A percentile compares a stretch with the other conserved stretches of the same genome.
These are phyloP conservation scores for Drosophila sp. DNA, from an alignment of 1,140 invertebrate species.

Conservation along the genomic window DNA sequence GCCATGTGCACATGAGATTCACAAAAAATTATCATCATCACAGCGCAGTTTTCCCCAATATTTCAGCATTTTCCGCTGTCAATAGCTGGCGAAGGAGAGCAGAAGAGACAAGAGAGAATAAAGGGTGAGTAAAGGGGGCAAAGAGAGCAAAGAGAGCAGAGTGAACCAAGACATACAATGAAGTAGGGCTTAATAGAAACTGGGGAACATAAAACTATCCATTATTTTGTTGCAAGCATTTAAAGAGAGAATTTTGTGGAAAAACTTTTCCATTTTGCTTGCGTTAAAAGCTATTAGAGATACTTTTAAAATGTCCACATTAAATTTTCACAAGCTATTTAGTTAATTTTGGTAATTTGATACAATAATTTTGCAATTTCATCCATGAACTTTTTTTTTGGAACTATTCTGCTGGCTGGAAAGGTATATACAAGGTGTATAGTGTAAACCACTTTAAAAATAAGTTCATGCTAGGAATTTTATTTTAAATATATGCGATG, in stretches of 20 bases:
- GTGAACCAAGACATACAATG: too few relatives aligned
- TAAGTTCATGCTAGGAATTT: too few relatives aligned
- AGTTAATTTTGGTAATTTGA: too few relatives aligned
- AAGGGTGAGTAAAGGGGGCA: not conserved
- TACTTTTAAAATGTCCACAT: too few relatives aligned
- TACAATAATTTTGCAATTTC: too few relatives aligned
- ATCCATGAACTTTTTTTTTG: too few relatives aligned
- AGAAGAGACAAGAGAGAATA: too few relatives aligned
- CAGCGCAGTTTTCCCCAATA: slow-evolving; percentile 23
- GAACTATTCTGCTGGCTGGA: too few relatives aligned
- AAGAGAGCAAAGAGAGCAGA: not conserved
- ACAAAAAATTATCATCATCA: slow-evolving; percentile 12
- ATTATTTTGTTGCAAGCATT: not conserved
- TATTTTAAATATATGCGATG: too few relatives aligned
- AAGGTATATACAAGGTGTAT: too few relatives aligned
- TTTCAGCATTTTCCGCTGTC: slow-evolving; percentile 12
- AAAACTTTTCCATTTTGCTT: not conserved
- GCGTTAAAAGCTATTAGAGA: not conserved
- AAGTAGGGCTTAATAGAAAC: not conserved
- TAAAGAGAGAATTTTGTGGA: not conserved
- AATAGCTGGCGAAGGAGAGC: not conserved
- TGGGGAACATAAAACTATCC: not conserved
- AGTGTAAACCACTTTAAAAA: too few relatives aligned
- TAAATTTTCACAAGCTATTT: too few relatives aligned
- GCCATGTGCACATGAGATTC: slow-evolving; percentile 14